Base-by-base conservation (phyloP, 92 coral and sea anemone species). In the Bergia puertoricense region DNA sequence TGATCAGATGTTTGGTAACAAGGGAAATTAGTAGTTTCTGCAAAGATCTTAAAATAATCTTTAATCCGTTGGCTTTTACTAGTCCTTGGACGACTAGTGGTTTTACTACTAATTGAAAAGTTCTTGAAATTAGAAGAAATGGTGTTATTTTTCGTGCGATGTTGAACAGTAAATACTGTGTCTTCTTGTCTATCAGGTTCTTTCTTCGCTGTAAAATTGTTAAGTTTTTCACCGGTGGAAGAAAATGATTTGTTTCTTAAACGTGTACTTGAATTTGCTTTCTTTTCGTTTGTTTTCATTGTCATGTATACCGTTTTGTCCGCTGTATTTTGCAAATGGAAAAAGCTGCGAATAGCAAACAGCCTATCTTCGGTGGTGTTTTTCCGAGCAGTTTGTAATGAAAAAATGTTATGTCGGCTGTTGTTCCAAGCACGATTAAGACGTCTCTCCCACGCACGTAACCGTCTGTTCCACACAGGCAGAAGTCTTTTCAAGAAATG, bases 391-490 rank as follows among this genome's bases (percentile, higher is more conserved):
- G 85, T 16, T 54, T 65, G 45, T 80, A 37, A 80, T 22, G 20
- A 80, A 37, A 71, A n/a, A 2, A 1, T 71, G 16, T 1, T 80
- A 11, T 30, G n/a, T 22, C 38, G 44, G 30, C 22, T 78, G n/a
- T 80, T 80, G 22, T 56, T 39, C 72, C 18, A 46, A 10, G 44
- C 85, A 15, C 51, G 85, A 56, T 23, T 79, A 30, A 36, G 83
- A 4, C 69, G 77, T 82, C 20, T 10, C 30, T 69, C 77, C 86
- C 86, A 83, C 37, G 41, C 22, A 46, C 30, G 13, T 15, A 83
- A 37, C 44, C 77, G 44, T 23, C 78, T 69, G 43, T 44, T 69
- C 86, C 77, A 83, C 46, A 38, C 50, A 15, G 37, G 71, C 16
- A 80, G 69, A 37, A 80, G 37, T 80, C 23, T 56, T 38, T 15